Base-by-base conservation (phyloP, 2,888 invertebrate species). In the Drosophila ustulata region DNA sequence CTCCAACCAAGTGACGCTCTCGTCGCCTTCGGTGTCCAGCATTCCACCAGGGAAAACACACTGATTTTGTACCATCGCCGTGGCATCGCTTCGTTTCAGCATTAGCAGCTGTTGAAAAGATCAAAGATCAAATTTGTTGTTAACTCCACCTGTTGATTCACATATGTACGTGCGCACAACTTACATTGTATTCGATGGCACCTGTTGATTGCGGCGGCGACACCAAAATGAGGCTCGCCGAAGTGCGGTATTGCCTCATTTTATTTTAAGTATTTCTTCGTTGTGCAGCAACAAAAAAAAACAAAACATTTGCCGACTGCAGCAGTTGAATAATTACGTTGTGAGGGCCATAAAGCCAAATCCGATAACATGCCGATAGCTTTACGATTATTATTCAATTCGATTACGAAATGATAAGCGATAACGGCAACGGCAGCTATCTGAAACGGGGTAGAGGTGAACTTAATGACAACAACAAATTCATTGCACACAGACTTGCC, bases 41-140 rank as follows among this genome's bases (percentile, higher is more conserved):
- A 94, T 93, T 62, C 98, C 98, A 30, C 98, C 98, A 34, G 98
- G 98, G 92, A 98, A 98, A 51, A 97, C 98, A 86, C 95, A 94
- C 69, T 95, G 93, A 90, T 95, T 96, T 26, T 96, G 95, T 94
- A 96, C 94, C 89, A 95, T 94, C 2, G 94, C 94, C 47, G 96
- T 95, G 71, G 94, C 94, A 71, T 94, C 93, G 78, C 96, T 95
- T 63, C 98, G 94, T 91, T 95, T 95, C 23, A 94, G 73, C 59
- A 92, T 89, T 6, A 93, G 70, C 23, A 91, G 61, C 92, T 92
- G 37, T 5, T 55, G 37, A 37, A 37, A 30, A 28, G 7, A 18
- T 50, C 8, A 26, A 47, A 52, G n/a, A 39, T 3, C 46, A 1
- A 41, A 25, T n/a, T 39, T 23, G 11, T 0, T 52, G 37, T 37